Evolutionary conservation across 1,140 invertebrate genomes (phyloP).

Genomic region (Papilio machaon): DNA sequence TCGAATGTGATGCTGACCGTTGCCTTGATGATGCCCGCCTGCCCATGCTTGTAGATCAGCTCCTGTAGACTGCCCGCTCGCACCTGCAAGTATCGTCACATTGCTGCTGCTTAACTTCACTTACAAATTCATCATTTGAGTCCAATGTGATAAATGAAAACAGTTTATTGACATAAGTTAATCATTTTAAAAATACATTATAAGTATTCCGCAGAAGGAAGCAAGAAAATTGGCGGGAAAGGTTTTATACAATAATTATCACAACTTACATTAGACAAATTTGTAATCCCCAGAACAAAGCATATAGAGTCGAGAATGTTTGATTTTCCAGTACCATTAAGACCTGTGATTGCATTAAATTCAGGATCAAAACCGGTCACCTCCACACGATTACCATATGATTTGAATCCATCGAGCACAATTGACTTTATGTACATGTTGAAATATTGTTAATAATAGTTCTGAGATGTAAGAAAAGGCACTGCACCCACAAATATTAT

Average conservation of each 20-base stretch:
- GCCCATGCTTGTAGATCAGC: slow-evolving; percentile 98
- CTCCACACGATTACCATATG: slow-evolving; percentile 96
- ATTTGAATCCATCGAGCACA: slow-evolving; percentile 98
- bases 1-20: slow-evolving; percentile 98
- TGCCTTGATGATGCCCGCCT: slow-evolving; percentile 97
- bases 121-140: neutral
- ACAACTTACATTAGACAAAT: slow-evolving; percentile 91
- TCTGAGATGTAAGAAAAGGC: neutral
- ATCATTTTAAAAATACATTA: neutral
- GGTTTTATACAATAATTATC: slow-evolving; percentile 34
- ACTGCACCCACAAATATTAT: neutral
- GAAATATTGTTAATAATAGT: neutral
- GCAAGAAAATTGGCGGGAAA: slow-evolving; percentile 45
- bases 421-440: slow-evolving; percentile 97
- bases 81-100: slow-evolving; percentile 84
- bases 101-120: slow-evolving; percentile 7
- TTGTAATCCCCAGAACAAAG: slow-evolving; percentile 98
- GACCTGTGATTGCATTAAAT: slow-evolving; percentile 99
- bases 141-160: too few relatives aligned
- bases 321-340: slow-evolving; percentile 99
- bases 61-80: slow-evolving; percentile 95
- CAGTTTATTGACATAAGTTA: too few relatives aligned
- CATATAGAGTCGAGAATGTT: slow-evolving; percentile 99
- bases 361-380: slow-evolving; percentile 96
- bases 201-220: neutral